phyloP scores from a whole-genome alignment of 2,113 vertebrate genomes.

The Gracilinanus agilis region DNA sequence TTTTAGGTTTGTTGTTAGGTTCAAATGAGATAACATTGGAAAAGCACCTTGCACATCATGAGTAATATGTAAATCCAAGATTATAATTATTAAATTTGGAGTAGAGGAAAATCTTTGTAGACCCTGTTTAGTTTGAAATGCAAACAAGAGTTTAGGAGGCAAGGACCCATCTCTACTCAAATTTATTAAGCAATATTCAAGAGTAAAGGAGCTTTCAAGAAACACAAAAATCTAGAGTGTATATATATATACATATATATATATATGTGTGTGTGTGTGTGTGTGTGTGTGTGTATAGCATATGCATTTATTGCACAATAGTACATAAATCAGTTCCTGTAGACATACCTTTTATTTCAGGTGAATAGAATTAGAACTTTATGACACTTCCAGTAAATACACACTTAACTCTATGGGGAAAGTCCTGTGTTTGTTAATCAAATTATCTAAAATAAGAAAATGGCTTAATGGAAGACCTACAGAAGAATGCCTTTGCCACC shows the following conservation, averaged over 20 bases:
- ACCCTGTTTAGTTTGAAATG: constrained; percentile 70
- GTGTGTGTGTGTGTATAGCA: no score
- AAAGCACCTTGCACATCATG: background rate
- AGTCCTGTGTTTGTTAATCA: constrained; percentile 66
- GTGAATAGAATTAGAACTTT: constrained; percentile 68
- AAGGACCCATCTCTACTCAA: constrained; percentile 54
- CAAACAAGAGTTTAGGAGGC: constrained; percentile 55
- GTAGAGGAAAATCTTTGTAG: constrained; percentile 63
- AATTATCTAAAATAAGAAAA: constrained; percentile 61
- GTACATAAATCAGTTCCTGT: constrained; percentile 63
- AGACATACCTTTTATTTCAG: constrained; percentile 44
- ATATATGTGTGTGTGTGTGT: no score
- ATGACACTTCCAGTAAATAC: constrained; percentile 66
- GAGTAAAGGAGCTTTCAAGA: constrained; percentile 62
- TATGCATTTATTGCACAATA: no score
- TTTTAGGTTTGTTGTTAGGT: background rate
- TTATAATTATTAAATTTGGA: constrained; percentile 52
- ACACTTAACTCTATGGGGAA: constrained; percentile 69
- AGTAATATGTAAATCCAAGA: background rate
- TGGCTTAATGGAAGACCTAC: constrained; percentile 10
- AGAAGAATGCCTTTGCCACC: constrained; percentile 48
- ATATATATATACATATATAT: background rate
- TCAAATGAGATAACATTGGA: background rate
- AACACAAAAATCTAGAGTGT: constrained; percentile 60
- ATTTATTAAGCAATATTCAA: constrained; percentile 77